Conservation (phyloP, 2,113 vertebrate genomes). For the Cepphus grylle region DNA sequence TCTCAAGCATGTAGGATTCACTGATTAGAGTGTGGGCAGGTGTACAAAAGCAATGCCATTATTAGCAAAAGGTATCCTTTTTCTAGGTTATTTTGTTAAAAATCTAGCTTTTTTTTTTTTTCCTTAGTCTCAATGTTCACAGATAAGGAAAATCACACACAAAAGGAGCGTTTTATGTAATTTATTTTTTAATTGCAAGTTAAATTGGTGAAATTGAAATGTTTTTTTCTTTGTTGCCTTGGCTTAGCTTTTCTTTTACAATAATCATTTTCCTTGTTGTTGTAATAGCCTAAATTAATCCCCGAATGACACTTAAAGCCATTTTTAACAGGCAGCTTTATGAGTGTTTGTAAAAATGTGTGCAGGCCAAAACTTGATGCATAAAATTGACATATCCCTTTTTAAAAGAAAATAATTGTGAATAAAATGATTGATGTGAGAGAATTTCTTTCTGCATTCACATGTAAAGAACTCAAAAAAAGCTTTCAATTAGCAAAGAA, state of each 20-base stretch:
- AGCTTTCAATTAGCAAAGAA: not conserved
- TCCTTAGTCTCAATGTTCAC: not conserved
- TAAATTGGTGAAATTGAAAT: not conserved
- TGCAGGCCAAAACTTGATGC: not conserved
- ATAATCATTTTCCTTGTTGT: not conserved
- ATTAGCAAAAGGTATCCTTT: not conserved
- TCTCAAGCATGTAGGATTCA: slow-evolving; percentile 18
- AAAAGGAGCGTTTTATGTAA: not conserved
- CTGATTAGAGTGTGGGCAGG: slow-evolving; percentile 18
- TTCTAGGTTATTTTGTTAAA: not conserved
- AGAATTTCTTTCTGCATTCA: not conserved
- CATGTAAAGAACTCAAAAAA: not conserved
- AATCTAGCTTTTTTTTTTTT: not conserved
- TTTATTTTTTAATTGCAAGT: not conserved
- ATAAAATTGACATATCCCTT: not conserved
- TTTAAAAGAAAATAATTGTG: not conserved
- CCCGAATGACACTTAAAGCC: not conserved
- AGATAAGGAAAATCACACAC: not conserved
- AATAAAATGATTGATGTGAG: not conserved
- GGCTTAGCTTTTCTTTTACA: not conserved
- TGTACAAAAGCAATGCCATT: not conserved
- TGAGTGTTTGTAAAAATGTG: not conserved
- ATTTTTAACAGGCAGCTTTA: not conserved
- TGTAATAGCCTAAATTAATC: not conserved
- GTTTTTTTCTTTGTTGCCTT: not conserved